Conservation (phyloP, 2,797 vertebrate genomes). For the Okamejei kenojei region DNA sequence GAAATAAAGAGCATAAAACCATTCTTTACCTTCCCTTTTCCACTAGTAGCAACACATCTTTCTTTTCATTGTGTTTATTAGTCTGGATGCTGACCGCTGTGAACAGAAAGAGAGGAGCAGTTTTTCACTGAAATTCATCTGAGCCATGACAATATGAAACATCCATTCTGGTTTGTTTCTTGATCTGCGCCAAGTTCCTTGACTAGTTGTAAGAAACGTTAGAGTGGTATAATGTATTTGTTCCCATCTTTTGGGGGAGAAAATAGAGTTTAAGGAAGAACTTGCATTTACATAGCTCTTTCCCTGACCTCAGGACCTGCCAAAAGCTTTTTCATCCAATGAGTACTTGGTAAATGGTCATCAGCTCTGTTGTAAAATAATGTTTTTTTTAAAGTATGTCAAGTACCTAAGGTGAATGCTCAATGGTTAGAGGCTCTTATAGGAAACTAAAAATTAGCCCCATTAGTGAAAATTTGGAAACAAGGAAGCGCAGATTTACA, state of each 20-base stretch:
- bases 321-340: background rate
- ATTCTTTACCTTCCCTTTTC: constrained; percentile 80
- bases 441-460: too few relatives aligned
- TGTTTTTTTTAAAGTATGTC: too few relatives aligned
- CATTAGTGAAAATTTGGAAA: too few relatives aligned
- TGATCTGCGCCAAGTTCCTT: background rate
- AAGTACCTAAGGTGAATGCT: too few relatives aligned
- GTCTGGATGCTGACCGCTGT: constrained; percentile 73
- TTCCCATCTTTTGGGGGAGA: background rate
- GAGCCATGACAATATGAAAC: background rate
- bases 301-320: background rate
- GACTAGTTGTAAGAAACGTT: background rate
- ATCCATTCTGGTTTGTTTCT: background rate
- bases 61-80: constrained; percentile 75
- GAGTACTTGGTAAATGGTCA: background rate
- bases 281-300: background rate
- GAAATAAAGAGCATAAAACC: background rate
- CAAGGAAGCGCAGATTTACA: too few relatives aligned
- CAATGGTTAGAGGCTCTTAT: too few relatives aligned
- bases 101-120: constrained; percentile 38
- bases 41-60: constrained; percentile 83
- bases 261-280: background rate
- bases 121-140: background rate
- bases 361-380: background rate
- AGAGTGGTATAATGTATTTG: background rate